Conservation (phyloP, 2,888 invertebrate genomes). For the Drosophila affinis region DNA sequence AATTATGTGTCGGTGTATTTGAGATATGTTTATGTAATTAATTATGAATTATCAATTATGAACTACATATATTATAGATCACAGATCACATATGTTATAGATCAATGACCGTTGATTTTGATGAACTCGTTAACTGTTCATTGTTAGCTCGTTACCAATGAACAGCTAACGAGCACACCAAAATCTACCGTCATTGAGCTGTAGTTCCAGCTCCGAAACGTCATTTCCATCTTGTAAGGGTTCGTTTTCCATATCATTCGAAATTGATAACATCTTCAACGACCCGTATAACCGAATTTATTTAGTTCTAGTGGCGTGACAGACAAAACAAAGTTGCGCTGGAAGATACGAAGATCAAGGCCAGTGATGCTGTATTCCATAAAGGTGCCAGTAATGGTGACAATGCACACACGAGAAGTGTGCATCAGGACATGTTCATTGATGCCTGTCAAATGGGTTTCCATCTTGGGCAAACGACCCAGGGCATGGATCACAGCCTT, state of each 20-base stretch:
- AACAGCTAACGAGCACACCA: conserved; percentile 2
- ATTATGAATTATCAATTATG: not conserved
- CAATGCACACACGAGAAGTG: conserved; percentile 6
- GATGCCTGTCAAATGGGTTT: not conserved
- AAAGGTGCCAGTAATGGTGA: conserved; percentile 27
- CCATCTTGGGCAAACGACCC: conserved; percentile 30
- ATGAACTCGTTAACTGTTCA: conserved; percentile 3
- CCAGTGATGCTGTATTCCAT: not conserved
- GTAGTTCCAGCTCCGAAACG: conserved; percentile 9
- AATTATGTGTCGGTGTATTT: not conserved
- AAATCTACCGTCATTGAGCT: conserved; percentile 25
- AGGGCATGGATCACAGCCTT: conserved; percentile 14
- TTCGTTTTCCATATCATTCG: too few relatives aligned
- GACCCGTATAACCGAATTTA: too few relatives aligned
- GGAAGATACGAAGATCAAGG: conserved; percentile 12
- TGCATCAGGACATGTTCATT: conserved; percentile 9
- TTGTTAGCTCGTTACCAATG: too few relatives aligned
- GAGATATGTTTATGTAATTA: not conserved
- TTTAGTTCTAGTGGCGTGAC: too few relatives aligned
- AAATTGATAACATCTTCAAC: too few relatives aligned
- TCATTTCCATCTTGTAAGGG: not conserved
- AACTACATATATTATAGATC: not conserved
- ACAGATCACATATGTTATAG: too few relatives aligned
- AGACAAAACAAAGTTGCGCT: conserved; percentile 39
- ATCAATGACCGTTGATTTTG: conserved; percentile 19